Evolutionary conservation across 2,888 invertebrate genomes (phyloP).

Genomic region (Caenorhabditis uteleia): DNA sequence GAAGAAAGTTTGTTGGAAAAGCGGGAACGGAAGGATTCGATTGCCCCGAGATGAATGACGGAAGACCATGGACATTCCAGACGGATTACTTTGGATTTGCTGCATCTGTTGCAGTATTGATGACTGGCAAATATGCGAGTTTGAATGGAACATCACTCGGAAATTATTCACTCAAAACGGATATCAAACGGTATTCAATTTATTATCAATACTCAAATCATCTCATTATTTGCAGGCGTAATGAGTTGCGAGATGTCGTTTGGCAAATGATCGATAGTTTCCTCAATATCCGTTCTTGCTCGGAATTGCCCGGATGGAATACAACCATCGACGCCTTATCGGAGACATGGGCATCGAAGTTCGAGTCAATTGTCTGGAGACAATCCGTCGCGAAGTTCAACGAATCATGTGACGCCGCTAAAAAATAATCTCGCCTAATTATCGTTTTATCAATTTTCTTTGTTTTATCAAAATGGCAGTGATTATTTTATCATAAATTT

Average conservation of each 20-base stretch:
- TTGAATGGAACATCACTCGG: slow-evolving; percentile 65
- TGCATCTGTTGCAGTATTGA: slow-evolving; percentile 84
- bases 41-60: slow-evolving; percentile 82
- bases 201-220: not conserved
- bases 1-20: slow-evolving; percentile 74
- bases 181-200: slow-evolving; percentile 56
- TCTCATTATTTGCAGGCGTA: slow-evolving; percentile 38
- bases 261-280: slow-evolving; percentile 81
- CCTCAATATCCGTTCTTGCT: slow-evolving; percentile 83
- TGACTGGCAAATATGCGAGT: slow-evolving; percentile 85
- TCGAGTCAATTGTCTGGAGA: slow-evolving; percentile 13
- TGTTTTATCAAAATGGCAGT: too few species aligned
- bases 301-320: slow-evolving; percentile 79
- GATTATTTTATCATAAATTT: too few species aligned
- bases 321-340: slow-evolving; percentile 3
- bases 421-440: too few species aligned
- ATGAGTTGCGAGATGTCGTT: slow-evolving; percentile 76
- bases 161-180: slow-evolving; percentile 52
- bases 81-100: slow-evolving; percentile 89
- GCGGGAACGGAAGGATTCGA: slow-evolving; percentile 75
- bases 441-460: too few species aligned
- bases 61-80: slow-evolving; percentile 83
- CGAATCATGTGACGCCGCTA: slow-evolving; percentile 25
- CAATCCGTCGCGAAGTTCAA: slow-evolving; percentile 25
- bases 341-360: slow-evolving; percentile 12